A percentile compares a stretch with the other conserved stretches of the same genome.
Evolutionary conservation across 1,140 invertebrate species (phyloP).

Genomic region (Drosophila carrolli): DNA sequence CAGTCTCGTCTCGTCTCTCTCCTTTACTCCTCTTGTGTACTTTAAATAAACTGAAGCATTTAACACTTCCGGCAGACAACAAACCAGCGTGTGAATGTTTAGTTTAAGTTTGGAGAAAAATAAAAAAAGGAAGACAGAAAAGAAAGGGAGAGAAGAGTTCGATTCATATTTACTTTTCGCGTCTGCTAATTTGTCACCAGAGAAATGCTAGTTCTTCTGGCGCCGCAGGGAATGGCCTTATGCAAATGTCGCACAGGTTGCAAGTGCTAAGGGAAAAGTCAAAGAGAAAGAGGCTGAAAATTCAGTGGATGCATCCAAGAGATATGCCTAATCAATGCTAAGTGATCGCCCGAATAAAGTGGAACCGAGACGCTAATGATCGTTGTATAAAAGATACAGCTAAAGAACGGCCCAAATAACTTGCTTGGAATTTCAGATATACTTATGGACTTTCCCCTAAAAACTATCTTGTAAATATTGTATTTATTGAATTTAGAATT

Average conservation of each 20-base stretch:
- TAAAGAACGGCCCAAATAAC: background rate
- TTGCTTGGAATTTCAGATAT: background rate
- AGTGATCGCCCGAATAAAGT: constrained; percentile 22
- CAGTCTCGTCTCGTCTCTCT: background rate
- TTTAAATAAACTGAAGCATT: constrained; percentile 82
- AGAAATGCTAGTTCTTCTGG: constrained; percentile 3
- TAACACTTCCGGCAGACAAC: constrained; percentile 79
- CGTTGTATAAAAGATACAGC: constrained; percentile 4
- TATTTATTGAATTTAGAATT: too few species aligned
- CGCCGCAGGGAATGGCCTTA: constrained; percentile 5
- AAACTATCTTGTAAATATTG: background rate
- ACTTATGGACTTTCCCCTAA: background rate
- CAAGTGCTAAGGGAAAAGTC: constrained; percentile 19
- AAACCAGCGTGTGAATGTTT: constrained; percentile 77
- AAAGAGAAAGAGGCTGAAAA: constrained; percentile 37
- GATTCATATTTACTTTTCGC: constrained; percentile 33
- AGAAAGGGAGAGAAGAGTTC: constrained; percentile 4
- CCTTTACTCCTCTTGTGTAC: constrained; percentile 42
- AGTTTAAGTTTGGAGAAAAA: constrained; percentile 38
- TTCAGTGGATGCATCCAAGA: background rate
- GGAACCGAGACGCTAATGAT: constrained; percentile 16
- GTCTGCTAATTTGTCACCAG: constrained; percentile 34
- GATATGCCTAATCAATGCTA: constrained; percentile 37
- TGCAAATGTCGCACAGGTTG: constrained; percentile 6
- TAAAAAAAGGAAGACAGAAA: background rate